Evolutionary conservation across 2,113 vertebrate genomes (phyloP), one percentile per base, ranked within the genome.

Genomic region (Oryctolagus cuniculus): DNA sequence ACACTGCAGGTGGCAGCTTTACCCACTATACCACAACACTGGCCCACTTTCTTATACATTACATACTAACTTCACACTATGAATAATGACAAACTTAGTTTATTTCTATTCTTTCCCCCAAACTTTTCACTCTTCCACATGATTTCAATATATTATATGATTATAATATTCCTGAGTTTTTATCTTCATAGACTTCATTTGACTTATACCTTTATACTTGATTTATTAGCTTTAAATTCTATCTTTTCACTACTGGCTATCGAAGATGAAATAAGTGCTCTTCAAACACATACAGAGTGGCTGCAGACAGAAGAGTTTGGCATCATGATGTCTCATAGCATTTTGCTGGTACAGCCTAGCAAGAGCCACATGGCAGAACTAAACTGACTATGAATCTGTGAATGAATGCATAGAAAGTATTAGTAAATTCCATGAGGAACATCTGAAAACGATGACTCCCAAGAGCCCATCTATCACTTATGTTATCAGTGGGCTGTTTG

Each of bases 401-500:
- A 44, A 44, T 44, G 44, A 44, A 44, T 44, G 44, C 44, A 44
- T 44, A 6, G 44, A 44, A 44, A 44, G 44, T 44, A 6, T 44
- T 44, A 44, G 44, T 44, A 44, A 44, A 44, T 44, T 44, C 44
- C 7, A 44, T 94, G 99, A 99, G 98, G 99, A 99, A 84, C 99
- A 99, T 98, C 98, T 99, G 97, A 99, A 99, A 98, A 99, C 99
- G 98, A 99, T 99, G 99, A 99, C 99, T 98, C 99, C 99, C 80
- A 99, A 99, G 98, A 99, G 99, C 95, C 99, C 99, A 6, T 99
- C 99, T 79, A 99, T 99, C 98, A 99, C 99, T 0, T 99, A 99
- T 12, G 99, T 99, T 97, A 99, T 99, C 97, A 99, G 99, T 97
- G 99, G 99, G 17, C 98, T 99, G 97, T 99, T 99, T 98, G 99